These are phyloP conservation scores for Slavum lentiscoides DNA, from an alignment of 2,888 invertebrate genomes.

Conservation along the genomic window DNA sequence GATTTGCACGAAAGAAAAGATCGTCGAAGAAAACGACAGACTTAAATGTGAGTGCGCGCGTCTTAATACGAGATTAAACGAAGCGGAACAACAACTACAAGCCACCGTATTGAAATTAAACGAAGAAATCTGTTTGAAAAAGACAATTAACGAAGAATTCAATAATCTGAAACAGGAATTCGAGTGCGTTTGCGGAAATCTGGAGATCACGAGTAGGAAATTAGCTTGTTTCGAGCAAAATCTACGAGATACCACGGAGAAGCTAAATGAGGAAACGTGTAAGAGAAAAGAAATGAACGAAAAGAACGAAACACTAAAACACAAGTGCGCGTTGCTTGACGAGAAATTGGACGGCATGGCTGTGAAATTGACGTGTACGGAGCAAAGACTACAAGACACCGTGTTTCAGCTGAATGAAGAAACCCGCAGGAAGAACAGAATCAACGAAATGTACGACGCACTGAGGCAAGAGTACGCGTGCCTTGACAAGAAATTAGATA, in stretches of 20 bases:
- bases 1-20: background rate
- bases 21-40: background rate
- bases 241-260: background rate
- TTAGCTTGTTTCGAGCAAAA: background rate
- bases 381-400: too few species aligned
- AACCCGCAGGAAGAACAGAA: too few species aligned
- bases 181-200: background rate
- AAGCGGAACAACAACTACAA: too few species aligned
- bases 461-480: too few species aligned
- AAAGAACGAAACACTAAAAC: background rate
- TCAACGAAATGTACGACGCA: too few species aligned
- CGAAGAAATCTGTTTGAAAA: too few species aligned
- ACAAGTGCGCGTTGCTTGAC: too few species aligned
- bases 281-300: background rate
- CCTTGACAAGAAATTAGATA: too few species aligned
- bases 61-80: background rate
- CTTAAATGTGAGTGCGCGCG: background rate
- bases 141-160: background rate
- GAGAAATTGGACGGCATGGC: too few species aligned
- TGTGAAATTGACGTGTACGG: too few species aligned
- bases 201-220: background rate
- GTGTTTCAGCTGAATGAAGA: too few species aligned
- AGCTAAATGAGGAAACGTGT: background rate
- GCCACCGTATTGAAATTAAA: too few species aligned
- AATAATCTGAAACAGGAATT: background rate